Conservation (phyloP, 2,113 vertebrate species). For the Ochotona princeps region DNA sequence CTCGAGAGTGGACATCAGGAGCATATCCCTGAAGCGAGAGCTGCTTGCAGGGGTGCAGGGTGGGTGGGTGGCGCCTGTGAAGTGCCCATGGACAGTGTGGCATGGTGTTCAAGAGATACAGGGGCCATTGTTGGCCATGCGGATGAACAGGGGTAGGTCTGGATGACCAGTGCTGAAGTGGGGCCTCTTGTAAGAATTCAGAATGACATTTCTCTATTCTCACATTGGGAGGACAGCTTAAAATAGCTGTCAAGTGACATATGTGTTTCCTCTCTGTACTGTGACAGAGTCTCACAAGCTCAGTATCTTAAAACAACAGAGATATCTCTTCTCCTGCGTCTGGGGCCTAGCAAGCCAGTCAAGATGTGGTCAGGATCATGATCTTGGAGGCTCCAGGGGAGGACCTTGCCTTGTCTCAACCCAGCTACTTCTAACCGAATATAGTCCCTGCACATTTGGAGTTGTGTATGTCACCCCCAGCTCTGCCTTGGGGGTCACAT, state of each 20-base stretch:
- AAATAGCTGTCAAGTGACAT: background rate
- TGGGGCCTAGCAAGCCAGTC: background rate
- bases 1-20: background rate
- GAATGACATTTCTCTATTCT: background rate
- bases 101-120: background rate
- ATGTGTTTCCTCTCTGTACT: background rate
- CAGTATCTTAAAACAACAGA: background rate
- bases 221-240: background rate
- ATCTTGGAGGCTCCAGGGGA: background rate
- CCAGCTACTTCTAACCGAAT: background rate
- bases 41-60: background rate
- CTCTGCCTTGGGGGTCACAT: rapidly evolving
- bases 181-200: background rate
- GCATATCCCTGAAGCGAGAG: background rate
- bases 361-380: background rate
- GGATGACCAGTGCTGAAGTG: background rate
- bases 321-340: background rate
- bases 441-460: background rate
- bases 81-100: rapidly evolving
- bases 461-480: background rate
- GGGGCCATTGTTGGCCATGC: background rate
- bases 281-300: background rate
- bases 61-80: background rate
- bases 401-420: background rate
- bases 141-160: background rate